phyloP scores from a whole-genome alignment of 2,888 invertebrate species.

The Magallana nippona region DNA sequence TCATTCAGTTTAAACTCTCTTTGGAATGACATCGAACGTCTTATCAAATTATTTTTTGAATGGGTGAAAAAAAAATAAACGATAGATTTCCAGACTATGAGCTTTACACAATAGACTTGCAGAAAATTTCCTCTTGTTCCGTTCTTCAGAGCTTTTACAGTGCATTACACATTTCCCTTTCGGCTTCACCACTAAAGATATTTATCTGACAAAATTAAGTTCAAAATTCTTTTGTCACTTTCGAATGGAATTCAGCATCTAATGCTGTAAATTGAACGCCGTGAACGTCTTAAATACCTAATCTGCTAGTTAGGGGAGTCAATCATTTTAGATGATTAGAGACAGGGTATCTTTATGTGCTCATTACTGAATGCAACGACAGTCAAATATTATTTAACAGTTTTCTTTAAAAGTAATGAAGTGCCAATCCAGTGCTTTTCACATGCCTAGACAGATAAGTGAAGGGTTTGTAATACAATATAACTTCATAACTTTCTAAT shows the following conservation, averaged over 20 bases:
- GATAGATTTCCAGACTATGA: constrained; percentile 16
- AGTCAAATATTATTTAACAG: constrained; percentile 23
- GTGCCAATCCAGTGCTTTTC: constrained; percentile 19
- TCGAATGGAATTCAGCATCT: constrained; percentile 23
- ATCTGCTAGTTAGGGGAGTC: constrained; percentile 18
- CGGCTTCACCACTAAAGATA: constrained; percentile 25
- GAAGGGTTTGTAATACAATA: constrained; percentile 23
- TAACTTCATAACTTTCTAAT: constrained; percentile 22
- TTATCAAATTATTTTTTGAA: constrained; percentile 23
- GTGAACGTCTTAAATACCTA: constrained; percentile 19
- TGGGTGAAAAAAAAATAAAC: constrained; percentile 1
- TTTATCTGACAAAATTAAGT: constrained; percentile 33
- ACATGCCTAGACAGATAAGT: constrained; percentile 7
- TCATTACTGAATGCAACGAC: constrained; percentile 32
- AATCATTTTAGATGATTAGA: constrained; percentile 30
- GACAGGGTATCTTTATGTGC: background rate
- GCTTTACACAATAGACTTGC: constrained; percentile 21
- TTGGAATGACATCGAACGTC: constrained; percentile 25
- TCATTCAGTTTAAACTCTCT: constrained; percentile 21
- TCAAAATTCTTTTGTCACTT: constrained; percentile 26
- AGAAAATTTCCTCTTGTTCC: constrained; percentile 16
- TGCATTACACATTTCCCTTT: constrained; percentile 32
- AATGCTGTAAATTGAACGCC: constrained; percentile 25
- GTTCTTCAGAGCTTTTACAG: constrained; percentile 11
- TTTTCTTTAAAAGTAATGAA: background rate